Base-by-base conservation (phyloP, 92 coral and sea anemone genomes). In the Meandrina meandrites region DNA sequence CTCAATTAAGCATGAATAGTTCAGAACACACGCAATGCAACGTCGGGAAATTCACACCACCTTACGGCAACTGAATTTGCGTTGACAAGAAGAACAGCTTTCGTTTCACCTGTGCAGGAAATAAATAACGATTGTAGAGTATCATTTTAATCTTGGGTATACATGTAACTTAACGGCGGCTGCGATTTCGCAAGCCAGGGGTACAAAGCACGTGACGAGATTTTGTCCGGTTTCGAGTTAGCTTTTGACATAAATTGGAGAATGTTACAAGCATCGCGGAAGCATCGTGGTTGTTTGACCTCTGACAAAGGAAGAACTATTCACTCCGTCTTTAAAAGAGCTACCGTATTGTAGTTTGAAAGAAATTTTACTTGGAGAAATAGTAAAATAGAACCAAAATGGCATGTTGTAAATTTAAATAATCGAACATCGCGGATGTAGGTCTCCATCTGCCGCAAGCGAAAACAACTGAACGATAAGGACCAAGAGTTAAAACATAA, bases 1-100 rank as follows among this genome's bases (percentile, higher is more conserved):
- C 68, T 22, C n/a, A 58, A 32, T 34, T 79, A 12, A 21, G 3
- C 0, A 22, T 21, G 71, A 79, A 11, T 35, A 0, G 50, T 36
- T 11, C 45, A 40, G 76, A 73, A 73, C 78, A 73, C 78, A 73
- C 78, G 78, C 78, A 2, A 73, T 3, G 48, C 34, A 7, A 68
- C 37, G 73, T 7, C 50, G 15, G 9, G n/a, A 73, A 36, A 37
- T 73, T 73, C 78, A 1, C 37, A 35, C 27, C 78, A 36, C 51
- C 50, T 5, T 6, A 1, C 27, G 21, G n/a, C 16, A 40, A n/a
- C n/a, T n/a, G n/a, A 37, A 19, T 35, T 35, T 11, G 19, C 15
- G 19, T 8, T 32, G 32, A 36, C 76, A 71, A 71, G 42, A 19
- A 17, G 24, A 2, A 34, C 76, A 31, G 24, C 16, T 71, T 71